Evolutionary conservation across 2,113 vertebrate species (phyloP).

Genomic region (Sceloporus undulatus): DNA sequence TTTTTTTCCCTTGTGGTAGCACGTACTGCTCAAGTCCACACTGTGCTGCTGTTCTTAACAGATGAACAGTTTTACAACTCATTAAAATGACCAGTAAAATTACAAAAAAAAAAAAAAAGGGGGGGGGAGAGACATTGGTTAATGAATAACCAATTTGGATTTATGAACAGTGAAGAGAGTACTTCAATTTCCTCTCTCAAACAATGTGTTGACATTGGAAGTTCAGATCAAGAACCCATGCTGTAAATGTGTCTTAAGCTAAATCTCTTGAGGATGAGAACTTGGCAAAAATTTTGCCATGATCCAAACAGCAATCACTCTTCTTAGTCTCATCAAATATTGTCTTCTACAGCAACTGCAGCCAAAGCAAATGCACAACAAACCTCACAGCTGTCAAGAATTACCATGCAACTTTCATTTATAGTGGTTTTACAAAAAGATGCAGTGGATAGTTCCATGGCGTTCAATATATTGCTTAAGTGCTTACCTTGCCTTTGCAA

Average conservation of each 20-base stretch:
- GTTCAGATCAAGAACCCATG: constrained; percentile 22
- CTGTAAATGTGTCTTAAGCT: not conserved
- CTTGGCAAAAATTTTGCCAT: not conserved
- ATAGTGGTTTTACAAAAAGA: not conserved
- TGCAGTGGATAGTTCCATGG: not conserved
- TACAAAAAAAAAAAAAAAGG: constrained; percentile 7
- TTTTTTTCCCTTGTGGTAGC: not conserved
- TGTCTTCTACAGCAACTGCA: not conserved
- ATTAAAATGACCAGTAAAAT: constrained; percentile 41
- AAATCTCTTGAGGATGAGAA: constrained; percentile 37
- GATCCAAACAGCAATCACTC: not conserved
- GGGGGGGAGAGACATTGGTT: constrained; percentile 39
- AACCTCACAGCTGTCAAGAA: constrained; percentile 12
- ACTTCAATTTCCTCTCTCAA: constrained; percentile 68
- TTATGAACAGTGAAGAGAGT: constrained; percentile 61
- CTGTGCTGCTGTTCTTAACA: constrained; percentile 23
- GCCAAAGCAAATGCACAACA: constrained; percentile 20
- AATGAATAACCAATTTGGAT: constrained; percentile 69
- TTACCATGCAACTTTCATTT: not conserved
- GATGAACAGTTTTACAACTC: constrained; percentile 10
- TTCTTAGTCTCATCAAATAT: constrained; percentile 5
- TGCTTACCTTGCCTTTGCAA: not conserved
- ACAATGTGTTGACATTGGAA: constrained; percentile 51
- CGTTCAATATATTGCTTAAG: not conserved
- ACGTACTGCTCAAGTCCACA: not conserved